phyloP scores from a whole-genome alignment of 2,797 vertebrate genomes.

The Zalophus californianus region DNA sequence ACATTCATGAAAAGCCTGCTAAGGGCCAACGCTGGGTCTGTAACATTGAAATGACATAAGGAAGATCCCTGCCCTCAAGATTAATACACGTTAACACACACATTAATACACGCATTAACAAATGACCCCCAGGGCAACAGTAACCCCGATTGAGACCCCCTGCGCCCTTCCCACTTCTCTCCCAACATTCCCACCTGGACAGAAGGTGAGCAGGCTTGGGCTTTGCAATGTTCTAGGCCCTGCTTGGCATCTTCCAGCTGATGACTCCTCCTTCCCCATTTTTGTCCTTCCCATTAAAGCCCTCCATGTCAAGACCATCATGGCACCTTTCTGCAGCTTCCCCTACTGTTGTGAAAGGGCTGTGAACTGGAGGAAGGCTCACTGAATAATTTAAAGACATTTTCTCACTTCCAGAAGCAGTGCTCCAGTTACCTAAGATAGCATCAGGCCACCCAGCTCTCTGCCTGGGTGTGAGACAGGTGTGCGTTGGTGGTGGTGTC shows the following conservation, averaged over 20 bases:
- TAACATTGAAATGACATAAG: not conserved
- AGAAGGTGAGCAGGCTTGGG: not conserved
- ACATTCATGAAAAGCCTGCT: not conserved
- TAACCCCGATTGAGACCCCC: not conserved
- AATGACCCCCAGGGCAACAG: too few relatives aligned
- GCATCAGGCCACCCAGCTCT: conserved; percentile 1
- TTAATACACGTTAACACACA: not conserved
- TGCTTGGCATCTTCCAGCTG: not conserved
- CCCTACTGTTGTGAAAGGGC: not conserved
- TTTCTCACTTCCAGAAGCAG: conserved; percentile 54
- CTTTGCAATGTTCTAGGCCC: not conserved
- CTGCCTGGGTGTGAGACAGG: not conserved
- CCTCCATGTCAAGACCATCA: not conserved
- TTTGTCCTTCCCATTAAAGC: not conserved
- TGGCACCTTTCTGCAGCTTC: not conserved
- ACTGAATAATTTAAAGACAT: conserved; percentile 70
- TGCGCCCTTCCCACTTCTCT: not conserved
- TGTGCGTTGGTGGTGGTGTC: not conserved
- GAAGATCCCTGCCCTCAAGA: not conserved
- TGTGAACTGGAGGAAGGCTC: conserved; percentile 22
- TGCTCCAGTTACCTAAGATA: conserved; percentile 39
- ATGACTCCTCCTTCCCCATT: not conserved
- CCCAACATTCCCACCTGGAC: not conserved
- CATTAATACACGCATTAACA: not conserved
- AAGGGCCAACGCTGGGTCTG: not conserved